Evolutionary conservation across 1,140 invertebrate genomes (phyloP).

Genomic region (Hycleus cichorii): DNA sequence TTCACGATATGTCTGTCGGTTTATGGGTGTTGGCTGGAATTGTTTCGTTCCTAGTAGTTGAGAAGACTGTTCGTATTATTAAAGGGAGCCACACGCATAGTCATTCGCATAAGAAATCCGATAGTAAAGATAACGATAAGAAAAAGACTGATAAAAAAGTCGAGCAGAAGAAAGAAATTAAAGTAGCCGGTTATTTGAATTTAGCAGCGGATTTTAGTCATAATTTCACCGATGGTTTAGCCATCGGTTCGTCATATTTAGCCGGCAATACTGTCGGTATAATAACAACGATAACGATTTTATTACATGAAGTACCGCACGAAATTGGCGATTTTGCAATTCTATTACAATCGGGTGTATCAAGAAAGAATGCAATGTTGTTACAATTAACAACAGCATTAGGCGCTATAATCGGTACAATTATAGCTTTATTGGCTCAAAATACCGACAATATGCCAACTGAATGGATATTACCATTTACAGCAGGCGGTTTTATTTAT

Average conservation of each 20-base stretch:
- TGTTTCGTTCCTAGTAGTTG: constrained; percentile 82
- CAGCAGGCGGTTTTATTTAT: constrained; percentile 97
- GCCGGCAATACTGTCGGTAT: constrained; percentile 75
- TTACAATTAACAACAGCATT: constrained; percentile 89
- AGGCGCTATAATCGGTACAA: constrained; percentile 86
- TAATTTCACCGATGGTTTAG: constrained; percentile 95
- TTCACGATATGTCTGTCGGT: constrained; percentile 49
- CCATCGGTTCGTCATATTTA: constrained; percentile 94
- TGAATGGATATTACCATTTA: constrained; percentile 87
- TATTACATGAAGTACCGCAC: constrained; percentile 95
- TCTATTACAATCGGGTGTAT: constrained; percentile 88
- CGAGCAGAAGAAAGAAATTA: constrained; percentile 54
- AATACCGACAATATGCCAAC: constrained; percentile 65
- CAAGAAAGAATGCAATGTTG: constrained; percentile 82
- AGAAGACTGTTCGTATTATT: constrained; percentile 85
- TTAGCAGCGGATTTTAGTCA: constrained; percentile 92
- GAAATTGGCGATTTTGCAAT: constrained; percentile 99
- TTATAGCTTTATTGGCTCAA: constrained; percentile 74
- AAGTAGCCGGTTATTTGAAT: constrained; percentile 90
- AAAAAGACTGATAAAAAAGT: constrained; percentile 39
- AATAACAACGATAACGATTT: constrained; percentile 87
- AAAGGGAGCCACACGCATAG: constrained; percentile 72
- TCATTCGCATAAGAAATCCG: constrained; percentile 43
- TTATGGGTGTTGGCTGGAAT: constrained; percentile 87
- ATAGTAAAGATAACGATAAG: constrained; percentile 40